A percentile compares a stretch with the other conserved stretches of the same genome.
These are phyloP conservation scores for Agrilus cyanescens DNA, from an alignment of 2,888 invertebrate species.

Conservation along the genomic window DNA sequence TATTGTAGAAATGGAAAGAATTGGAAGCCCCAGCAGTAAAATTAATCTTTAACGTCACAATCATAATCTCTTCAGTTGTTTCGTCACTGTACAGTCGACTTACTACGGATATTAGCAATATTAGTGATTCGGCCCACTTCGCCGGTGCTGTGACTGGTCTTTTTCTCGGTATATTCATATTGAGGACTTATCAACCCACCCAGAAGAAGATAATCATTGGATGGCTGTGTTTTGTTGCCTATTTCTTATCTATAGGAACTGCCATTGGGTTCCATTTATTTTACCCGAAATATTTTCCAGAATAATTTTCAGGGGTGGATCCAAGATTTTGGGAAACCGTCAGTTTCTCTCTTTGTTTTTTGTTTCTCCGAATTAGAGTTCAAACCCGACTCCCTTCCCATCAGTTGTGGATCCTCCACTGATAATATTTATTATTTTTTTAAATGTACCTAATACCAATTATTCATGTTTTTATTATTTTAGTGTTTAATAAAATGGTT, in stretches of 20 bases:
- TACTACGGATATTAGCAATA: slow-evolving; percentile 53
- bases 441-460: no score
- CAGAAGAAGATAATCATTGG: slow-evolving; percentile 72
- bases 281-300: slow-evolving; percentile 44
- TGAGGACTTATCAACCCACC: slow-evolving; percentile 69
- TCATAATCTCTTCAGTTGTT: slow-evolving; percentile 75
- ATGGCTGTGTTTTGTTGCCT: slow-evolving; percentile 68
- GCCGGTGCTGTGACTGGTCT: slow-evolving; percentile 82
- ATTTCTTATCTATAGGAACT: slow-evolving; percentile 55
- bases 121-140: slow-evolving; percentile 90
- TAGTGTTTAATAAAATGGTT: no score
- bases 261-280: slow-evolving; percentile 65
- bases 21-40: slow-evolving; percentile 90
- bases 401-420: no score
- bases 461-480: no score
- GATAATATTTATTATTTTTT: no score
- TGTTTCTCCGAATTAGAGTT: no score
- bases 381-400: no score
- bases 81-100: slow-evolving; percentile 86
- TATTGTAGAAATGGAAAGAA: slow-evolving; percentile 87
- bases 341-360: no score
- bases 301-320: no score
- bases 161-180: slow-evolving; percentile 51
- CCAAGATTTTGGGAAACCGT: no score
- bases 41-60: slow-evolving; percentile 65